phyloP scores from a whole-genome alignment of 2,113 vertebrate species.

The Cricetomys ansorgei region DNA sequence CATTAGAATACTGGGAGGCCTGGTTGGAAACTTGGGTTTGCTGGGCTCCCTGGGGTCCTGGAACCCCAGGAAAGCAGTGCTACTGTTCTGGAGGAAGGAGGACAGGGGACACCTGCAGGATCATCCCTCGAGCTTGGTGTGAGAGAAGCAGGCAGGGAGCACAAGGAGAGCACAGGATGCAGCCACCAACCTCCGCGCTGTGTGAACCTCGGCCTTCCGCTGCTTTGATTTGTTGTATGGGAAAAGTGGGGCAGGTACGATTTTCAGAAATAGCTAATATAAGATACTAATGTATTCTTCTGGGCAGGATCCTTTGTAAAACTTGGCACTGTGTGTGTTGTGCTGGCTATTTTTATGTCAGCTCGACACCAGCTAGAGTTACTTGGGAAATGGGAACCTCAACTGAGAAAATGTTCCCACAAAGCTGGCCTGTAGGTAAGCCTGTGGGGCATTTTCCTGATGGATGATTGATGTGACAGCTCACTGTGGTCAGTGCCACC shows the following conservation, averaged over 20 bases:
- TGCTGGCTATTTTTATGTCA: background rate
- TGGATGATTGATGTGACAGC: background rate
- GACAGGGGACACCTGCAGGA: background rate
- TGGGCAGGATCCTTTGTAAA: background rate
- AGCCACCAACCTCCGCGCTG: background rate
- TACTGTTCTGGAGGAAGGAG: background rate
- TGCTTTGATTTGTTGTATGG: background rate
- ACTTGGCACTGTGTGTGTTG: background rate
- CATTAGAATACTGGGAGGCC: background rate
- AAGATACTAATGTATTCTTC: background rate
- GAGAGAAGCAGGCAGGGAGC: background rate
- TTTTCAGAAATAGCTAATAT: background rate
- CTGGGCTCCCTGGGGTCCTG: background rate
- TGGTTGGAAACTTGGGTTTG: background rate
- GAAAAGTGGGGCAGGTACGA: background rate
- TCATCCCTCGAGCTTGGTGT: background rate
- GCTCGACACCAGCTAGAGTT: background rate
- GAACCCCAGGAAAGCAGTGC: background rate
- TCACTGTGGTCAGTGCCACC: background rate
- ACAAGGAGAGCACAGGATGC: background rate
- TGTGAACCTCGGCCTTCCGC: background rate
- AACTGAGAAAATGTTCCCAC: background rate
- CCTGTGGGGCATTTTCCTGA: background rate
- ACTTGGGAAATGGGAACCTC: background rate
- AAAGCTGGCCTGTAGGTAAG: background rate